Conservation (phyloP, 2,888 invertebrate genomes). For the Sinotaia quadrata region DNA sequence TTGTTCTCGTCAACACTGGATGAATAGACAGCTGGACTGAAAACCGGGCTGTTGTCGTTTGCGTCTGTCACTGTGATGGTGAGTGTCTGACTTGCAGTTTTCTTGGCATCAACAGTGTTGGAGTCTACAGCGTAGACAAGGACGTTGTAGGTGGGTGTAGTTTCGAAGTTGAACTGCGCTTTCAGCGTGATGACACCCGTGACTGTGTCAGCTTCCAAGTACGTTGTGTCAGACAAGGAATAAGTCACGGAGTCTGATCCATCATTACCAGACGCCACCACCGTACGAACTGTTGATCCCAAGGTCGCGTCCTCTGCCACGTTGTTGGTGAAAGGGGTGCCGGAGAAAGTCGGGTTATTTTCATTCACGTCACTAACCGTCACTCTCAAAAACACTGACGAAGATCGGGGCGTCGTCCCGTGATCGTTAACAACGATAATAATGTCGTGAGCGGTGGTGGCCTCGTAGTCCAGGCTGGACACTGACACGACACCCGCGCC, state of each 20-base stretch:
- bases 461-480: conserved; percentile 57
- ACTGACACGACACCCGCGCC: conserved; percentile 43
- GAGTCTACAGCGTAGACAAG: conserved; percentile 39
- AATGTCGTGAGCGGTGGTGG: conserved; percentile 36
- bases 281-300: conserved; percentile 42
- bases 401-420: conserved; percentile 38
- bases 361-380: conserved; percentile 60
- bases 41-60: conserved; percentile 58
- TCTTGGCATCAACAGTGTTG: conserved; percentile 25
- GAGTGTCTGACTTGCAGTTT: conserved; percentile 37
- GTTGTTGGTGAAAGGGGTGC: conserved; percentile 30
- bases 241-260: conserved; percentile 44
- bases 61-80: conserved; percentile 54
- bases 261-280: conserved; percentile 50
- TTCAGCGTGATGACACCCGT: conserved; percentile 35
- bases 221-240: conserved; percentile 36
- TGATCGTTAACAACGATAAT: conserved; percentile 50
- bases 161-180: conserved; percentile 36
- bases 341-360: conserved; percentile 48
- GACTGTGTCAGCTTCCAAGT: conserved; percentile 39
- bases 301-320: conserved; percentile 39
- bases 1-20: conserved; percentile 47
- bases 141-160: conserved; percentile 22
- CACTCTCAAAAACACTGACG: conserved; percentile 35
- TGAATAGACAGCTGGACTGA: conserved; percentile 51